Conservation (phyloP, 1,140 invertebrate species). For the Harlomillsia oculata region DNA sequence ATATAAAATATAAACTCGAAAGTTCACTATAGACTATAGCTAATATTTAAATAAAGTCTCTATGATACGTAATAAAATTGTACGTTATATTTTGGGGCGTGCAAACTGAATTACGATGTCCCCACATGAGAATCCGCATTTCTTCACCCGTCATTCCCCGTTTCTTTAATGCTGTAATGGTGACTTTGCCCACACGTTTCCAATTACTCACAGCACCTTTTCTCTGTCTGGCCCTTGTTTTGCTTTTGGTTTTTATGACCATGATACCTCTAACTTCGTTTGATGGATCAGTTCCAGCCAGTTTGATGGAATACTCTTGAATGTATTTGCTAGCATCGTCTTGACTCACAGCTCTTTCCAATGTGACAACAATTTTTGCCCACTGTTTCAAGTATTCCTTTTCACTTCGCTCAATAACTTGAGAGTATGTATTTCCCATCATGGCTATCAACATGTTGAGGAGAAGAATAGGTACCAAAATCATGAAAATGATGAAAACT, state of each 20-base stretch:
- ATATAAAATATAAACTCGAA: constrained; percentile 4
- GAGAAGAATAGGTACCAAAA: constrained; percentile 88
- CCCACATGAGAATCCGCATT: constrained; percentile 77
- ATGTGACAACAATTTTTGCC: constrained; percentile 93
- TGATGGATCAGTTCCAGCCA: constrained; percentile 64
- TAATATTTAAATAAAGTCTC: neutral
- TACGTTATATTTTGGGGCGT: constrained; percentile 59
- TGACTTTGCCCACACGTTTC: constrained; percentile 87
- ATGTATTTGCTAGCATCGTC: constrained; percentile 80
- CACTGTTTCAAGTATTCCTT: constrained; percentile 99
- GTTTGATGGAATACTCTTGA: constrained; percentile 86
- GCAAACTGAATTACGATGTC: constrained; percentile 64
- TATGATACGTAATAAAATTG: constrained; percentile 31
- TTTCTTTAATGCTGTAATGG: constrained; percentile 68
- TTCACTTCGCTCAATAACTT: constrained; percentile 94
- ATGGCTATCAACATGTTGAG: constrained; percentile 98
- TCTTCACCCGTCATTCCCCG: constrained; percentile 76
- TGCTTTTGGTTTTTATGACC: constrained; percentile 94
- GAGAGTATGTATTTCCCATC: constrained; percentile 98
- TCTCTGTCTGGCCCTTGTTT: constrained; percentile 87
- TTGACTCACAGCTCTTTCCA: constrained; percentile 84
- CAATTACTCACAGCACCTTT: constrained; percentile 94
- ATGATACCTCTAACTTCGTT: constrained; percentile 84
- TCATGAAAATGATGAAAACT: constrained; percentile 94
- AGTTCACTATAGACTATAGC: neutral